Evolutionary conservation across 1,140 invertebrate species (phyloP), one percentile per base, ranked within the genome.

Genomic region (Ephestia elutella): DNA sequence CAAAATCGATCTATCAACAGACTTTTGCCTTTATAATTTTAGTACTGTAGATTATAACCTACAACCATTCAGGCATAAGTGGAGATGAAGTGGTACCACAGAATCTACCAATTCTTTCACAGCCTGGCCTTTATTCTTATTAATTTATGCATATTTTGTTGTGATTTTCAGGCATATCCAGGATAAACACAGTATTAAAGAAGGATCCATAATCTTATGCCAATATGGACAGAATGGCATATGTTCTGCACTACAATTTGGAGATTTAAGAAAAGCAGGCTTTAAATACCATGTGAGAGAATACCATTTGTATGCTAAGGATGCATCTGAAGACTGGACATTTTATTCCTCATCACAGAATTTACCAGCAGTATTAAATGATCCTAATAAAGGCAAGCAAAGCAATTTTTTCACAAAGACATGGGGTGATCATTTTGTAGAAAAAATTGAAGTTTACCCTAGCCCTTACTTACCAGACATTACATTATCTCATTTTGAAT

Each of bases 341-440:
- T 90, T 95, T 54, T 95, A 94, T 82, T 94, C 93, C 5, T 94
- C 96, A 21, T 92, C 95, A 18, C 97, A 98, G 88, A 99, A 99
- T 89, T 91, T 99, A 64, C 96, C 98, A 19, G 97, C 98, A 54
- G 96, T 98, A 57, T 91, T 99, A 21, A 98, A 99, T 89, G 98
- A 99, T 90, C 98, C 98, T 0, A 93, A 94, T 53, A 93, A 94
- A 71, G 94, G 96, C 56, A 97, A 96, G 86, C 95, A 95, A 80
- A 93, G 91, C 74, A 96, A 98, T 80, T 97, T 99, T 73, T 97
- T 99, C 75, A 98, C 97, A 0, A 97, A 97, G 86, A 98, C 97
- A 65, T 99, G 98, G 98, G 98, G 98, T 44, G 97, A 98, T 75
- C 92, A 92, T 59, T 99, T 99, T 89, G 92, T 98, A 7, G 97